These are phyloP conservation scores for Leptestheria dahalacensis DNA, from an alignment of 1,140 invertebrate species.

Conservation along the genomic window DNA sequence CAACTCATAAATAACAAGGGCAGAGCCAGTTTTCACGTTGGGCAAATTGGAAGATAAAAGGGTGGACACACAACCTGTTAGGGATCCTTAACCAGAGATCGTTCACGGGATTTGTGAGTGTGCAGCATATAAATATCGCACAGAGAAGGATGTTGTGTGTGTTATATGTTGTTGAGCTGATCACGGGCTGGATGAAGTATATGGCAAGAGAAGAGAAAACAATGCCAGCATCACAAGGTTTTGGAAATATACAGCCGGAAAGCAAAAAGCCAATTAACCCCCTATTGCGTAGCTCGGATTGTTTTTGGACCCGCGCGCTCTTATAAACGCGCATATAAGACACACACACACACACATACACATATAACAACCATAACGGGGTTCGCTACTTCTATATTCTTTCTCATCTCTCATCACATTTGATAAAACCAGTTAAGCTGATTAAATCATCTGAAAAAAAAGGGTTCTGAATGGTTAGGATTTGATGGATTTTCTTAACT, in stretches of 20 bases:
- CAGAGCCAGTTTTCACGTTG: too few species aligned
- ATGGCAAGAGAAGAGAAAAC: too few species aligned
- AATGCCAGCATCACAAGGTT: neutral
- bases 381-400: neutral
- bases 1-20: neutral
- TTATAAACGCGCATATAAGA: neutral
- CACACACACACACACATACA: neutral
- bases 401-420: neutral
- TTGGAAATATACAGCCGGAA: neutral
- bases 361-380: neutral
- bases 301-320: neutral
- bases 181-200: neutral
- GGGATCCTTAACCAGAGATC: too few species aligned
- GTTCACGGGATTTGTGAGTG: neutral
- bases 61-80: too few species aligned
- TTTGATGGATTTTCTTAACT: too few species aligned
- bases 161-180: neutral
- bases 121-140: neutral
- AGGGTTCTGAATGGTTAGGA: too few species aligned
- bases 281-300: slow-evolving; percentile 10
- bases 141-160: neutral
- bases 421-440: neutral
- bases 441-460: too few species aligned
- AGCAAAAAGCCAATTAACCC: slow-evolving; percentile 13
- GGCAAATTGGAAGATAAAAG: too few species aligned